Percentiles rank a stretch among this genome's conserved stretches.
These are phyloP conservation scores for Lophius americanus DNA, from an alignment of 2,797 vertebrate genomes.

Conservation along the genomic window DNA sequence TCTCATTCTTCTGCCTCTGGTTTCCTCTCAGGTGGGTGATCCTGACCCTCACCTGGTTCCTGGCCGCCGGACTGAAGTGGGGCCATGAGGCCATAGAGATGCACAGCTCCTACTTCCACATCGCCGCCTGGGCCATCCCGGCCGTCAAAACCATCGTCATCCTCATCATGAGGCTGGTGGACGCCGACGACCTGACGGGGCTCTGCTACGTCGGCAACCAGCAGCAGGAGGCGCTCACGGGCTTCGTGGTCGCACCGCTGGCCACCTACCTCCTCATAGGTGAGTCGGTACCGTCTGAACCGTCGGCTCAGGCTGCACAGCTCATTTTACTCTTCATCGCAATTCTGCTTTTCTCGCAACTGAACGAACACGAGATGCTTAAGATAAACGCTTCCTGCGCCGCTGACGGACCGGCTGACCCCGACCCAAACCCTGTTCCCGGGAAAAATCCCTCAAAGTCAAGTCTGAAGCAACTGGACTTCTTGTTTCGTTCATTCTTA, in stretches of 20 bases:
- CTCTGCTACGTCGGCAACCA: constrained; percentile 97
- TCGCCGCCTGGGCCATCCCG: constrained; percentile 98
- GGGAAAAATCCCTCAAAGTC: no score
- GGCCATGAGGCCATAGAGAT: constrained; percentile 99
- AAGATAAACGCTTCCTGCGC: no score
- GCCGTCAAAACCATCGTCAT: constrained; percentile 98
- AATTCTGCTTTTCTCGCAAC: no score
- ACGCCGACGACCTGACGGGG: constrained; percentile 94
- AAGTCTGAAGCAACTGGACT: no score
- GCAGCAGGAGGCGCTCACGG: constrained; percentile 94
- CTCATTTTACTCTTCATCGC: no score
- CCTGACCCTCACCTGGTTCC: constrained; percentile 96
- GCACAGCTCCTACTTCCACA: constrained; percentile 99
- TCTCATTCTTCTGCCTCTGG: background rate
- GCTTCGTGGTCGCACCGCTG: constrained; percentile 95
- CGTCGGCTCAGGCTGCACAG: no score
- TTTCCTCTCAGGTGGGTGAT: constrained; percentile 96
- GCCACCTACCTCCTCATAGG: constrained; percentile 95
- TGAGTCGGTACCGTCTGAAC: constrained; percentile 34
- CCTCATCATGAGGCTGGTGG: constrained; percentile 96
- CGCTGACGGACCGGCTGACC: no score
- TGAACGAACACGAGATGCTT: no score
- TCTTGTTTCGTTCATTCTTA: no score
- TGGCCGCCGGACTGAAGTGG: constrained; percentile 97
- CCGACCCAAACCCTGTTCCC: no score